Base-by-base conservation (phyloP, 2,797 vertebrate species). In the Peromyscus attwateri region DNA sequence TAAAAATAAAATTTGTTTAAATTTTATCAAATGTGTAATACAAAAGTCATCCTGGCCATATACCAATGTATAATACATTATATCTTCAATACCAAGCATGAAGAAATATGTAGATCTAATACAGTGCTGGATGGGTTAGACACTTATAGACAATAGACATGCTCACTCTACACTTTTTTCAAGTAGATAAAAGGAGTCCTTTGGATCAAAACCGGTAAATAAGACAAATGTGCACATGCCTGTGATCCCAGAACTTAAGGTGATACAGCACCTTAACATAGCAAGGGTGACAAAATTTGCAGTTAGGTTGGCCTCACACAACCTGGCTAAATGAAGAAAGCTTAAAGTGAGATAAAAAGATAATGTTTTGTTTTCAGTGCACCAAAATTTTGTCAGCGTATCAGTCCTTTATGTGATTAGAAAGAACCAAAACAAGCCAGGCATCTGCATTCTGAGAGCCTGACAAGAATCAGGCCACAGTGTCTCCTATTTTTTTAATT, bases 1-100 rank as follows among this genome's bases (percentile, higher is more conserved):
- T 31, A 84, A 76, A 92, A 52, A 82, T n/a, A 75, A 85, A 73
- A 73, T 79, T 29, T 29, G 2, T 92, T 79, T 95, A 73, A 95
- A 37, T 85, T n/a, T 68, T 55, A 77, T 92, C 57, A 90, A 89
- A 11, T 34, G 25, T n/a, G 29, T 52, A 76, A 82, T 21, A n/a
- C 11, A 68, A 21, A 84, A 75, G 17, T 71, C 68, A 46, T 23
- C 29, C 37, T 71, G 29, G 29, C 29, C 75, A 40, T 79, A 14
- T 62, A 31, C 73, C 64, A 34, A 37, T 23, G 4, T 60, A n/a
- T 91, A 55, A 83, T 29, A 37, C 19, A 49, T 62, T 29, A 37
- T 79, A 37, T 60, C 6, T 76, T 75, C 12, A 73, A 12, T 4
- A 40, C 3, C 64, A n/a, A 9, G 1, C 8, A 52, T 25, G 9